Base-by-base conservation (phyloP, 1,140 invertebrate genomes). In the Drosophila novamexicana region DNA sequence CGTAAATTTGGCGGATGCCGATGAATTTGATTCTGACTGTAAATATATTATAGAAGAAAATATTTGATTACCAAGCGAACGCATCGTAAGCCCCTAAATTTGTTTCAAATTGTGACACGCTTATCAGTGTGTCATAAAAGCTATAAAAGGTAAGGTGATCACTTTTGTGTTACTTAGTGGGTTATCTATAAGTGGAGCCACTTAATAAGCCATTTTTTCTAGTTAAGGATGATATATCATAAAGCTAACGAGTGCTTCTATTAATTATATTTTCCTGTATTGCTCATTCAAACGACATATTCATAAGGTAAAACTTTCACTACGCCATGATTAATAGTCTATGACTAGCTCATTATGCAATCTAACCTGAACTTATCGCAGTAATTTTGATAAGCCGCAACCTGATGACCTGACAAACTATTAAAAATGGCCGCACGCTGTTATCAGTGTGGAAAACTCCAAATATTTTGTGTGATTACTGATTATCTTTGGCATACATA, bases 1-100 rank as follows among this genome's bases (percentile, higher is more conserved):
- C 8, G 90, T 84, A 37, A 91, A 89, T 81, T 95, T 96, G 18
- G 84, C 85, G 6, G 80, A 90, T 34, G 88, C 83, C 32, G 91
- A 91, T 16, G 91, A 90, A 68, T 90, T 91, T 22, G 90, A 91
- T 76, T 91, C 91, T 37, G 91, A 90, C 91, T 92, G 59, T 6
- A 90, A 79, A 58, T 22, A 22, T 9, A 54, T 16, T 29, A 22
- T 47, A 8, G n/a, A 57, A 47, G 6, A 47, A 8, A 56, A 10
- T 0, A 47, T 56, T 29, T 56, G 12, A n/a, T 32, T 49, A 54
- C 22, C 7, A 67, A n/a, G 7, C 12, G 40, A 6, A 66, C 1
- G n/a, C 12, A 36, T 56, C 7, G 29, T 50, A 39, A 29, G 1
- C 12, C 7, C 6, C 9, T n/a, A 42, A 37, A 57, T 6, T 37